Percentiles rank a stretch among this genome's conserved stretches.
Conservation (phyloP, 2,113 vertebrate species). For the Dicrurus megarhynchus region DNA sequence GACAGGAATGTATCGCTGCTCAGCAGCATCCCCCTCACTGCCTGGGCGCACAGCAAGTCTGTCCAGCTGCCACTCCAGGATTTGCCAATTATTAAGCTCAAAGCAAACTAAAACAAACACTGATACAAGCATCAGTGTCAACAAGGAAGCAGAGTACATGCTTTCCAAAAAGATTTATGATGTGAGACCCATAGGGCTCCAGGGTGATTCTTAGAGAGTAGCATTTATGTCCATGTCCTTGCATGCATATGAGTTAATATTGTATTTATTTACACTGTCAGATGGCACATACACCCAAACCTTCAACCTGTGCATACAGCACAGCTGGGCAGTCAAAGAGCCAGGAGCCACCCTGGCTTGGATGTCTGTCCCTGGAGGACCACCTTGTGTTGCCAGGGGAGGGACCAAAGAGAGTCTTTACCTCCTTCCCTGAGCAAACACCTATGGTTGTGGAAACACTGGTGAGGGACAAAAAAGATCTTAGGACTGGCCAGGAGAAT, state of each 20-base stretch:
- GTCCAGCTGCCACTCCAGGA: not conserved
- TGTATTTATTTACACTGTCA: not conserved
- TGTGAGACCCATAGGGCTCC: not conserved
- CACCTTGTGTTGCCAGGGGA: accelerated
- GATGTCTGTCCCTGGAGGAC: accelerated
- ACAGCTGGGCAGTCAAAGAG: not conserved
- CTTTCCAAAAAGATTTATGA: not conserved
- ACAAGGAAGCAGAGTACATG: not conserved
- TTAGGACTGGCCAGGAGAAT: not conserved
- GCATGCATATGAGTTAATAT: not conserved
- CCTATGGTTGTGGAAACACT: not conserved
- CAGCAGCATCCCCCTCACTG: not conserved
- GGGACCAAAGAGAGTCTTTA: not conserved
- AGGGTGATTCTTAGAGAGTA: not conserved
- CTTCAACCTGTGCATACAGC: not conserved
- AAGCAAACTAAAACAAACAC: conserved; percentile 21
- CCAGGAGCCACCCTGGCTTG: not conserved
- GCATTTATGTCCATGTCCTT: not conserved
- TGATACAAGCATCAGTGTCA: not conserved
- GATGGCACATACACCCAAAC: not conserved
- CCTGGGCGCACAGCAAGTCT: not conserved
- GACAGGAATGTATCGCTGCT: not conserved
- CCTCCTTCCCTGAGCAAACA: not conserved
- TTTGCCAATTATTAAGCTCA: not conserved
- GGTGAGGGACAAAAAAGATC: not conserved